Conservation (phyloP, 2,113 vertebrate species). For the Tragelaphus imberbis region DNA sequence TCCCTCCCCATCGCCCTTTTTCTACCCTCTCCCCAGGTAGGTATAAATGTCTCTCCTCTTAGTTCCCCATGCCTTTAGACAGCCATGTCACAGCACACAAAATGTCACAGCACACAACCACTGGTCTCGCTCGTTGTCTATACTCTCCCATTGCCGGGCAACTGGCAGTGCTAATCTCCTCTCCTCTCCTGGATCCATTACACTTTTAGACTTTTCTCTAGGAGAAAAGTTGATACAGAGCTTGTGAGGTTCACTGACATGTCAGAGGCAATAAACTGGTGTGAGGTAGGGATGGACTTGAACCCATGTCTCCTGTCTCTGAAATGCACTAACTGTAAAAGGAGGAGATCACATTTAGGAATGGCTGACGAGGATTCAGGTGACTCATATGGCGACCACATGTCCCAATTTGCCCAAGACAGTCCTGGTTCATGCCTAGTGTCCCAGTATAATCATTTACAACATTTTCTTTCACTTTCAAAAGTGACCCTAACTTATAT, state of each 20-base stretch:
- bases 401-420: not conserved
- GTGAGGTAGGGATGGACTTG: not conserved
- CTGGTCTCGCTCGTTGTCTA: not conserved
- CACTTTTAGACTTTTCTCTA: not conserved
- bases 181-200: not conserved
- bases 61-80: no score
- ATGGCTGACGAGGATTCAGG: fast-evolving
- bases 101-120: not conserved
- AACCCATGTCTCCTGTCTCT: not conserved
- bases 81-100: not conserved
- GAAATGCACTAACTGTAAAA: not conserved
- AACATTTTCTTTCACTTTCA: not conserved
- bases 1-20: no score
- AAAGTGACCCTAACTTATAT: not conserved
- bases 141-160: not conserved
- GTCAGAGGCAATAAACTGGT: not conserved
- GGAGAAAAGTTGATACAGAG: not conserved
- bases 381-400: not conserved
- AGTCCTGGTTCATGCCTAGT: not conserved
- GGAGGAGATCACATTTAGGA: not conserved
- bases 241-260: not conserved
- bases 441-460: not conserved
- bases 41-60: fast-evolving
- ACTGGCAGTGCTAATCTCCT: not conserved
- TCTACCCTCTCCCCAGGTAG: not conserved